Conservation (phyloP, 1,140 invertebrate species). For the Drosophila neocordata region DNA sequence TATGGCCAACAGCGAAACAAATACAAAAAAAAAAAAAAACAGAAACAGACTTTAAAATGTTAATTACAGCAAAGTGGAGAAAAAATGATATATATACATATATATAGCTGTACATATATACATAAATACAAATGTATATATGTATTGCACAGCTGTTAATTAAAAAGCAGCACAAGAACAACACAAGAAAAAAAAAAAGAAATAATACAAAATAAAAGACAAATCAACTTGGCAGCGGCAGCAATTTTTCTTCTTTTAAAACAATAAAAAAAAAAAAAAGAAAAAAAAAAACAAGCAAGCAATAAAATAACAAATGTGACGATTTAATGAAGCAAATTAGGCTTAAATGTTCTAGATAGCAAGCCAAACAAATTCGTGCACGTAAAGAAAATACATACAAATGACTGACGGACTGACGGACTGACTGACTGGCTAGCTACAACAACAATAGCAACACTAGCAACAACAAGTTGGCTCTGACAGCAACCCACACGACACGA, state of each 20-base stretch:
- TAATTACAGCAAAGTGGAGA: slow-evolving; percentile 6
- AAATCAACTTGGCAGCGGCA: slow-evolving; percentile 33
- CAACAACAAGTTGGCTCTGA: slow-evolving; percentile 5
- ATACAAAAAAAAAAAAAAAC: slow-evolving; percentile 1
- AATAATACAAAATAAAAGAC: neutral
- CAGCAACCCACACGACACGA: slow-evolving; percentile 21
- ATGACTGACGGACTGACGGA: neutral
- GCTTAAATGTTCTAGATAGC: slow-evolving; percentile 74
- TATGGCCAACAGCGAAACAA: neutral
- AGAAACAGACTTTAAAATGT: slow-evolving; percentile 2
- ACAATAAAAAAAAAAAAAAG: slow-evolving; percentile 13
- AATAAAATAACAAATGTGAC: slow-evolving; percentile 68
- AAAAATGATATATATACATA: no score
- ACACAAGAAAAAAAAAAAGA: no score
- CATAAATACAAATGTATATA: neutral
- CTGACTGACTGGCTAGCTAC: slow-evolving; percentile 12
- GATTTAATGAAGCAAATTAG: slow-evolving; percentile 75
- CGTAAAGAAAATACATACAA: slow-evolving; percentile 59
- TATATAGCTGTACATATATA: neutral
- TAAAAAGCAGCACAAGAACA: slow-evolving; percentile 13
- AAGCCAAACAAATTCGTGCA: slow-evolving; percentile 56
- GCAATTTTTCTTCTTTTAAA: slow-evolving; percentile 29
- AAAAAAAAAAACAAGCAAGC: slow-evolving; percentile 33
- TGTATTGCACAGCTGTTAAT: slow-evolving; percentile 37
- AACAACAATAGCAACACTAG: no score